A percentile compares a stretch with the other conserved stretches of the same genome.
Evolutionary conservation across 1,140 invertebrate species (phyloP).

Genomic region (Penaeus indicus): DNA sequence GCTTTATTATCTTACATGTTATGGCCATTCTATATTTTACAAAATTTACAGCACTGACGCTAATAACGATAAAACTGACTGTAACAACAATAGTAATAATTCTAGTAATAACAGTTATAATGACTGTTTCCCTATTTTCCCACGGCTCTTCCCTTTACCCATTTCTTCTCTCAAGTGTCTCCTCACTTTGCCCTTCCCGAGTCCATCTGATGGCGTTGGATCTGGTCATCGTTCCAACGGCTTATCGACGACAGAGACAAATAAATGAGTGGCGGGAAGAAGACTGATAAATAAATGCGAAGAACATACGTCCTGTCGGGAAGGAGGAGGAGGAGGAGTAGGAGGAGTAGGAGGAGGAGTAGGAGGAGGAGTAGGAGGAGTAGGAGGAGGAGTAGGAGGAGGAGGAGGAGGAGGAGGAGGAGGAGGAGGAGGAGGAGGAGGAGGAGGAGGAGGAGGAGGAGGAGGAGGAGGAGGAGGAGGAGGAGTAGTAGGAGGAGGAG

Average conservation of each 20-base stretch:
- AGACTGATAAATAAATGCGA: slow-evolving; percentile 56
- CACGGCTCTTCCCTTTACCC: background rate
- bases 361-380: background rate
- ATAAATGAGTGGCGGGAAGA: slow-evolving; percentile 52
- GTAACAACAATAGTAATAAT: no score
- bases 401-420: background rate
- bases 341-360: background rate
- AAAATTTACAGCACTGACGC: no score
- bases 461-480: no score
- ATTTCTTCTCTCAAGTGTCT: background rate
- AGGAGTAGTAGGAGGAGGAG: no score
- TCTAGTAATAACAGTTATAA: no score
- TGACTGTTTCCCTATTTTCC: background rate
- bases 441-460: no score
- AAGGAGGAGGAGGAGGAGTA: slow-evolving; percentile 5
- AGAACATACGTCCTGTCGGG: slow-evolving; percentile 27
- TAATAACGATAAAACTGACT: no score
- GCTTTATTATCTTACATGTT: no score
- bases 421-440: no score
- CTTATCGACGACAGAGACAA: slow-evolving; percentile 57
- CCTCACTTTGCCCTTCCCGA: background rate
- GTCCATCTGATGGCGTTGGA: background rate
- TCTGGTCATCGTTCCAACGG: slow-evolving; percentile 45
- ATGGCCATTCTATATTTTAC: no score
- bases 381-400: background rate